phyloP scores from a whole-genome alignment of 2,113 vertebrate species.

The Zosterops lateralis region DNA sequence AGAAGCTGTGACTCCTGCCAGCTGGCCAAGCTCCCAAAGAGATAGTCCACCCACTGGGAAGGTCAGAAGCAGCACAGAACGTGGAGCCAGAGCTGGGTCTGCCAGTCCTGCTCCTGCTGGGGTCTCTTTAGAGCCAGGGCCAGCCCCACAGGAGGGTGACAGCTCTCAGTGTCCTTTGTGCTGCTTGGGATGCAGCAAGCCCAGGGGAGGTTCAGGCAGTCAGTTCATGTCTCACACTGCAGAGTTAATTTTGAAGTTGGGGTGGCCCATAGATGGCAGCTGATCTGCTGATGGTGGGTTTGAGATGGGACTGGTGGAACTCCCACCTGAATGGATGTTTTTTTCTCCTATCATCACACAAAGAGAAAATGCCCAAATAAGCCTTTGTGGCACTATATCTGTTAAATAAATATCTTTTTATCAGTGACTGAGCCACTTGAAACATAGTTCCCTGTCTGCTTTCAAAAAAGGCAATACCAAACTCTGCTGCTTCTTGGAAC shows the following conservation, averaged over 20 bases:
- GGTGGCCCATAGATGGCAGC: background rate
- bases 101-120: background rate
- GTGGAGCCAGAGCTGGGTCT: background rate
- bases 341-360: background rate
- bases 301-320: background rate
- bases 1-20: background rate
- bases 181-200: background rate
- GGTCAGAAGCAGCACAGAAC: background rate
- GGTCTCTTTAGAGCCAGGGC: background rate
- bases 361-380: background rate
- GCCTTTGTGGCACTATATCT: background rate
- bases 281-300: background rate
- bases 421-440: background rate
- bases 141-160: rapidly evolving
- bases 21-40: conserved; percentile 5
- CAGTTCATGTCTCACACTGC: background rate
- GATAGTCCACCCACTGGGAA: background rate
- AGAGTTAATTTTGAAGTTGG: background rate
- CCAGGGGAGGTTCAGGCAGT: background rate
- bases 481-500: background rate
- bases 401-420: background rate
- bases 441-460: background rate
- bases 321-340: background rate
- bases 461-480: background rate
- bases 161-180: background rate